phyloP scores from a whole-genome alignment of 2,113 vertebrate species.

The Oreochromis aureus region DNA sequence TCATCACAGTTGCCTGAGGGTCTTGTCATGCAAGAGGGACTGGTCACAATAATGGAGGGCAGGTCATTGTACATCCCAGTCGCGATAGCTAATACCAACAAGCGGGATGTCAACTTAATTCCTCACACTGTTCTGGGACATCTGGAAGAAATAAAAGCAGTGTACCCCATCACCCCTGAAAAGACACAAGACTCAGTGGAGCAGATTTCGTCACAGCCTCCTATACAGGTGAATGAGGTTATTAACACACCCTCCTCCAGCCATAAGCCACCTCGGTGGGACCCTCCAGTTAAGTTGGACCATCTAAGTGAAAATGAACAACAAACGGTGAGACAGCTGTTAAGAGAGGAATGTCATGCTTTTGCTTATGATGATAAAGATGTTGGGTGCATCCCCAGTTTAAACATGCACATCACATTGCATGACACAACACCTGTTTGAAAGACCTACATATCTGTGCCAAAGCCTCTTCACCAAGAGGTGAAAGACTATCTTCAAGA shows the following conservation, averaged over 20 bases:
- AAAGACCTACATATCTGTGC: not conserved
- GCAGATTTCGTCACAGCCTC: not conserved
- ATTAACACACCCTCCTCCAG: fast-evolving
- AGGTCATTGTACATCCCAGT: too few species aligned
- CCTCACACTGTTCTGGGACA: too few species aligned
- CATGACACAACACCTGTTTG: not conserved
- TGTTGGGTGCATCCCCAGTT: not conserved
- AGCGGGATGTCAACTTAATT: too few species aligned
- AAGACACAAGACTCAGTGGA: too few species aligned
- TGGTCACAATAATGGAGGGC: too few species aligned
- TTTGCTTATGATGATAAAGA: not conserved
- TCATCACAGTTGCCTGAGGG: too few species aligned
- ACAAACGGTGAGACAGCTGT: not conserved
- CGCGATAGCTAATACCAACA: too few species aligned
- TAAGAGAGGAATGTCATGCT: not conserved
- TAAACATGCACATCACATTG: not conserved
- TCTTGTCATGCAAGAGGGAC: too few species aligned
- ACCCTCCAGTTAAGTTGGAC: not conserved
- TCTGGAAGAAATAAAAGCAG: too few species aligned
- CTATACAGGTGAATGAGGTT: not conserved
- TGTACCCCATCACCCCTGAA: too few species aligned
- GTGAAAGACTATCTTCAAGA: not conserved
- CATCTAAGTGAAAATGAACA: not conserved
- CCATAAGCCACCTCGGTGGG: not conserved
- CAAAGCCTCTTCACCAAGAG: not conserved